These are phyloP conservation scores for Rhombomys opimus DNA, from an alignment of 2,113 vertebrate species.

Conservation along the genomic window DNA sequence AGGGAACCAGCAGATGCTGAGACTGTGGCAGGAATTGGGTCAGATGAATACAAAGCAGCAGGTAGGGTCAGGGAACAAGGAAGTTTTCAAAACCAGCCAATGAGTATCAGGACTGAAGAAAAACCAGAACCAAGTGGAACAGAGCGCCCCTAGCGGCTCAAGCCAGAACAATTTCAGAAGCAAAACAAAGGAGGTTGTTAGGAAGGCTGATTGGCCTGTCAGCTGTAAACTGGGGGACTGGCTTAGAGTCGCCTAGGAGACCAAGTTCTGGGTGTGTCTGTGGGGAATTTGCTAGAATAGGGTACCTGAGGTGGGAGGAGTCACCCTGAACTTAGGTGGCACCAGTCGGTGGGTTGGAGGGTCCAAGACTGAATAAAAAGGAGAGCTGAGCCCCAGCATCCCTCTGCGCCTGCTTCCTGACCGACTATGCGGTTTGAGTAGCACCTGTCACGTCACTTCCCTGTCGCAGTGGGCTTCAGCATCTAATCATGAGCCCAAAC, in stretches of 20 bases:
- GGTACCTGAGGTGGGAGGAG: not conserved
- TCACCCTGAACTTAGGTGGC: not conserved
- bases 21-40: not conserved
- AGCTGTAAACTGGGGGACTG: not conserved
- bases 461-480: not conserved
- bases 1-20: not conserved
- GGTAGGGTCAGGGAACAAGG: rapidly evolving
- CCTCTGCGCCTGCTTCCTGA: not conserved
- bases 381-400: not conserved
- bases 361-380: not conserved
- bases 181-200: not conserved
- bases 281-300: not conserved
- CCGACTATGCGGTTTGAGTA: not conserved
- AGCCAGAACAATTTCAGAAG: not conserved
- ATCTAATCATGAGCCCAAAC: not conserved
- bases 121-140: rapidly evolving
- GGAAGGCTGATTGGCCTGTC: not conserved
- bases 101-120: rapidly evolving
- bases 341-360: not conserved
- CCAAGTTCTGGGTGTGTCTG: not conserved
- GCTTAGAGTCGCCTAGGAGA: not conserved
- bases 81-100: rapidly evolving
- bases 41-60: not conserved
- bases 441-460: not conserved
- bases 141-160: no score